These are phyloP conservation scores for Papilio polyxenes DNA, from an alignment of 1,140 invertebrate genomes.

Conservation along the genomic window DNA sequence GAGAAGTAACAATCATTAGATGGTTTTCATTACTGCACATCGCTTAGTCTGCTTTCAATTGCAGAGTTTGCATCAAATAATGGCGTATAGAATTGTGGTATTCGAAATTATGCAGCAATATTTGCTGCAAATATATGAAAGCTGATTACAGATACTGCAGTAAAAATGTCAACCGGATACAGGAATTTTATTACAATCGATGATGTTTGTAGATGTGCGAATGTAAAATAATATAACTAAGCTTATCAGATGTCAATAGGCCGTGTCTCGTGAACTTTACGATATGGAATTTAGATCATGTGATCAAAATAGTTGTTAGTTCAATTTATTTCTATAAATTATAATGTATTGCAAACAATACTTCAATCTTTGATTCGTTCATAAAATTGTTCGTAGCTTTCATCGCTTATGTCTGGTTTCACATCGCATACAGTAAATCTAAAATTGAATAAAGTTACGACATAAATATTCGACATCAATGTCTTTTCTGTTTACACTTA, in stretches of 20 bases:
- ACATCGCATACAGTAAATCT: too few relatives aligned
- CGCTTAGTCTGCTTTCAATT: too few relatives aligned
- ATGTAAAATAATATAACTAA: not conserved
- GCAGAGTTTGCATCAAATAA: too few relatives aligned
- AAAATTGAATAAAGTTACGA: too few relatives aligned
- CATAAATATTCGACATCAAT: too few relatives aligned
- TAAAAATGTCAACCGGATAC: not conserved
- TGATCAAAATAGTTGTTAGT: not conserved
- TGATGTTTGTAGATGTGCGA: not conserved
- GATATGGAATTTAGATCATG: not conserved
- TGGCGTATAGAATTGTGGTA: too few relatives aligned
- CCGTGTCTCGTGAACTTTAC: not conserved
- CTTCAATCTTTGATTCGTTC: not conserved
- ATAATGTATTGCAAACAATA: too few relatives aligned
- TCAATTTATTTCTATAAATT: not conserved
- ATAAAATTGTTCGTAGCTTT: not conserved
- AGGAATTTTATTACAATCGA: not conserved
- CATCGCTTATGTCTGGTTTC: too few relatives aligned
- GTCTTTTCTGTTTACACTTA: too few relatives aligned
- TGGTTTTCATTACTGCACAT: too few relatives aligned
- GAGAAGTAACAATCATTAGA: too few relatives aligned
- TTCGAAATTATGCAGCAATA: too few relatives aligned
- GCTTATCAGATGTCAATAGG: conserved; percentile 11
- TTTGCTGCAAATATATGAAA: not conserved
- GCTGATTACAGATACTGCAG: not conserved